Conservation (phyloP, 2,113 vertebrate species). For the Baryphthengus martii region DNA sequence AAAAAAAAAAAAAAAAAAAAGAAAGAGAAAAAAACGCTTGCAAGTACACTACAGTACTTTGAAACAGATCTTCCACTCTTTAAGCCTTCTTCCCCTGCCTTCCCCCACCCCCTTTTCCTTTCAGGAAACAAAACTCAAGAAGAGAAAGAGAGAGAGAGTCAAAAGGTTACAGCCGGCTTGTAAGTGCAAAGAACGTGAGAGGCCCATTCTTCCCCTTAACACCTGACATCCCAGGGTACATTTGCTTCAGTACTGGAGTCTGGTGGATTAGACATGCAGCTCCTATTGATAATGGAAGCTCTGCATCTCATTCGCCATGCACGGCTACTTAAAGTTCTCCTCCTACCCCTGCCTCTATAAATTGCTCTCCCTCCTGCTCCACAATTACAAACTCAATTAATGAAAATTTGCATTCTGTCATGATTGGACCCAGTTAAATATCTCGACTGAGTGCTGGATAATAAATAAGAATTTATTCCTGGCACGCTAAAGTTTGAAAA, state of each 20-base stretch:
- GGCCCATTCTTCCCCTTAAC: constrained; percentile 66
- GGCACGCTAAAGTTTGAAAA: background rate
- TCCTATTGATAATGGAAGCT: constrained; percentile 19
- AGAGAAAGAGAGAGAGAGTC: constrained; percentile 59
- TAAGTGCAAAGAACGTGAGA: constrained; percentile 62
- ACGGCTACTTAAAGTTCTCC: background rate
- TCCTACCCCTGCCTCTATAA: background rate
- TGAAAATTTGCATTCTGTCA: background rate
- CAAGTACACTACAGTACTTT: constrained; percentile 20
- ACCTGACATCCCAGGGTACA: constrained; percentile 59
- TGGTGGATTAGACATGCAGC: constrained; percentile 42
- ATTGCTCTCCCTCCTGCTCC: background rate
- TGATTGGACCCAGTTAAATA: background rate
- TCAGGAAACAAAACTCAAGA: constrained; percentile 66
- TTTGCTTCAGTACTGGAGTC: background rate
- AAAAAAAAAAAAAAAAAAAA: background rate
- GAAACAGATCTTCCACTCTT: constrained; percentile 30
- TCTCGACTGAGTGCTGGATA: background rate
- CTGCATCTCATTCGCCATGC: constrained; percentile 6
- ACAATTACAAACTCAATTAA: background rate
- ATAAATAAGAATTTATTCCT: background rate
- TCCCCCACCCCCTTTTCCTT: constrained; percentile 44
- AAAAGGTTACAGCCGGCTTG: constrained; percentile 58
- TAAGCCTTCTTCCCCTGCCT: constrained; percentile 1
- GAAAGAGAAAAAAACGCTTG: background rate